Evolutionary conservation across 2,797 vertebrate genomes (phyloP).

Genomic region (Bradypodion pumilum): DNA sequence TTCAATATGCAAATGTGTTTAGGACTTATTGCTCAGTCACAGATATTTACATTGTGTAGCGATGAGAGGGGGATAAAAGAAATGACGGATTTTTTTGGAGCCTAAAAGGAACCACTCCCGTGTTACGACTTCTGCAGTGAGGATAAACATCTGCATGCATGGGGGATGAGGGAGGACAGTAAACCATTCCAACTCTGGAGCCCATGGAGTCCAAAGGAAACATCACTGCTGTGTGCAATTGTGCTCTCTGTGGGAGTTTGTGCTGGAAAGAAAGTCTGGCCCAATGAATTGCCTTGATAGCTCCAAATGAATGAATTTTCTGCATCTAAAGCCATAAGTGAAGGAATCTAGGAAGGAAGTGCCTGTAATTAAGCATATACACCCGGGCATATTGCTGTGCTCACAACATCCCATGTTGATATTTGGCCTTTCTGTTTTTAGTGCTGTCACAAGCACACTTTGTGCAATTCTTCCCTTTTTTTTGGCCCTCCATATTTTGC

Average conservation of each 20-base stretch:
- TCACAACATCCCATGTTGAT: conserved; percentile 31
- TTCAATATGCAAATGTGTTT: conserved; percentile 71
- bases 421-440: background rate
- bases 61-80: conserved; percentile 53
- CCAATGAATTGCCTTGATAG: background rate
- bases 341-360: conserved; percentile 37
- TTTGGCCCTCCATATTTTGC: background rate
- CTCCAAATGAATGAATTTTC: background rate
- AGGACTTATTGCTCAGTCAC: conserved; percentile 72
- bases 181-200: background rate
- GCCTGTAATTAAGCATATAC: conserved; percentile 4
- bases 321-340: conserved; percentile 9
- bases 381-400: conserved; percentile 21
- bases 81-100: conserved; percentile 63
- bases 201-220: background rate
- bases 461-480: background rate
- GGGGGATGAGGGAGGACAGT: conserved; percentile 16
- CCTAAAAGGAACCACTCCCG: conserved; percentile 63
- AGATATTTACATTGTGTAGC: conserved; percentile 79
- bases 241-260: conserved; percentile 38
- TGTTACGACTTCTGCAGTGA: conserved; percentile 18
- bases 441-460: background rate
- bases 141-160: background rate
- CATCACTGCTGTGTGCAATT: background rate
- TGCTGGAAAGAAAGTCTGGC: conserved; percentile 15